These are phyloP conservation scores for Agrotis segetum DNA, from an alignment of 2,888 invertebrate species.

Conservation along the genomic window DNA sequence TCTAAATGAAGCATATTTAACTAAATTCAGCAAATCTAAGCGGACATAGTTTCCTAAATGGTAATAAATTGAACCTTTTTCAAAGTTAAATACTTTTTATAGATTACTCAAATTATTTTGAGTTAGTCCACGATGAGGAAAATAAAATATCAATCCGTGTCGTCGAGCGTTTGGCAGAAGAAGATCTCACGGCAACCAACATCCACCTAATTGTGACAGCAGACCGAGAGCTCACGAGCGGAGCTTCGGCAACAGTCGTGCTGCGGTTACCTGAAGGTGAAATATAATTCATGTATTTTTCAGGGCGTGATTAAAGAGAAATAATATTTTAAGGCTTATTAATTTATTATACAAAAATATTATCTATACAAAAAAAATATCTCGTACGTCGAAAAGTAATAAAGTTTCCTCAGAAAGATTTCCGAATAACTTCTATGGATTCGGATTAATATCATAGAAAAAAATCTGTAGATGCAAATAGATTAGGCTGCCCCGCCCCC, in stretches of 20 bases:
- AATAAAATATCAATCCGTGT: conserved; percentile 74
- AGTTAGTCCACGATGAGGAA: conserved; percentile 53
- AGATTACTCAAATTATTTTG: conserved; percentile 79
- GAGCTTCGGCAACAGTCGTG: conserved; percentile 79
- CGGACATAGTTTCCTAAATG: not conserved
- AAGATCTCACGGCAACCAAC: conserved; percentile 68
- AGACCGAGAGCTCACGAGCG: conserved; percentile 79
- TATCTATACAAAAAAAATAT: too few species aligned
- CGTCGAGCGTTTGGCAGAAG: conserved; percentile 66
- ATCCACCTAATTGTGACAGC: conserved; percentile 79
- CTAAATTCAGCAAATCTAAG: not conserved
- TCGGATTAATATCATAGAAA: too few species aligned
- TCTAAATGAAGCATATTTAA: too few species aligned
- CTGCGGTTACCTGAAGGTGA: conserved; percentile 83
- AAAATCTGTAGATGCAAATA: not conserved
- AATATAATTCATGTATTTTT: not conserved
- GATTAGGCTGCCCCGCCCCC: too few species aligned
- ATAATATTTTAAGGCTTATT: too few species aligned
- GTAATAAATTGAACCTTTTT: not conserved
- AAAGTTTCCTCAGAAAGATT: too few species aligned
- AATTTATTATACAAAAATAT: too few species aligned
- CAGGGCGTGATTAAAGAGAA: too few species aligned
- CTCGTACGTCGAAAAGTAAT: too few species aligned
- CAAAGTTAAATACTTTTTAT: conserved; percentile 51
- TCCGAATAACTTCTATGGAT: too few species aligned